Evolutionary conservation across 2,888 invertebrate genomes (phyloP).

Genomic region (Drosophila kuntzei): DNA sequence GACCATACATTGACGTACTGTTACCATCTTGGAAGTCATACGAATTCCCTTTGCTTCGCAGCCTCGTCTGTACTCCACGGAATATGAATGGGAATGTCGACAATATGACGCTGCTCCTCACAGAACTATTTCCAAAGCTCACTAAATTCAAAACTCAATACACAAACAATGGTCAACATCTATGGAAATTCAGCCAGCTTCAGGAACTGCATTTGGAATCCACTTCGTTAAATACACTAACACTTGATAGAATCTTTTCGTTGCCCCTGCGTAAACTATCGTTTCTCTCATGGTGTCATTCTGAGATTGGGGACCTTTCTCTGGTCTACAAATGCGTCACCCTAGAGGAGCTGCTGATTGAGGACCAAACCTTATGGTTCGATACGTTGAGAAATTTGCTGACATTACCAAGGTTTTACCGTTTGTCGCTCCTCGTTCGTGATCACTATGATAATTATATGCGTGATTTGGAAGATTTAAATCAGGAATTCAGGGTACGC

Average conservation of each 20-base stretch:
- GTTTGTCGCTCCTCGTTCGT: background rate
- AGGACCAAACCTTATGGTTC: background rate
- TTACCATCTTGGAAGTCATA: slow-evolving; percentile 12
- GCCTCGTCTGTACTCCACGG: background rate
- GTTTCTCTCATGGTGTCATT: background rate
- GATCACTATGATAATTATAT: background rate
- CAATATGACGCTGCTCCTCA: background rate
- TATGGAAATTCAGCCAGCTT: slow-evolving; percentile 3
- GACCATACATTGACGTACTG: background rate
- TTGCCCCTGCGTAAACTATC: slow-evolving; percentile 7
- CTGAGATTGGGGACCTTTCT: background rate
- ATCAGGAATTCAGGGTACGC: background rate
- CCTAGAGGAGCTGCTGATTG: slow-evolving; percentile 4
- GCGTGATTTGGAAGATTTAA: background rate
- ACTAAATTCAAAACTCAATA: background rate
- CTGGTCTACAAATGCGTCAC: slow-evolving; percentile 5
- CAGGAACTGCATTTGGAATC: background rate
- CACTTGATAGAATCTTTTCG: background rate
- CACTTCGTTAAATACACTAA: background rate
- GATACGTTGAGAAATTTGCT: background rate
- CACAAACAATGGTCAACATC: background rate
- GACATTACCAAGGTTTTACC: background rate
- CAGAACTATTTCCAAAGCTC: slow-evolving; percentile 4
- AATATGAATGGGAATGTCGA: background rate
- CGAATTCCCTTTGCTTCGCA: background rate